These are phyloP conservation scores for Meloidogyne hapla DNA, from an alignment of 1,140 invertebrate genomes.

Conservation along the genomic window DNA sequence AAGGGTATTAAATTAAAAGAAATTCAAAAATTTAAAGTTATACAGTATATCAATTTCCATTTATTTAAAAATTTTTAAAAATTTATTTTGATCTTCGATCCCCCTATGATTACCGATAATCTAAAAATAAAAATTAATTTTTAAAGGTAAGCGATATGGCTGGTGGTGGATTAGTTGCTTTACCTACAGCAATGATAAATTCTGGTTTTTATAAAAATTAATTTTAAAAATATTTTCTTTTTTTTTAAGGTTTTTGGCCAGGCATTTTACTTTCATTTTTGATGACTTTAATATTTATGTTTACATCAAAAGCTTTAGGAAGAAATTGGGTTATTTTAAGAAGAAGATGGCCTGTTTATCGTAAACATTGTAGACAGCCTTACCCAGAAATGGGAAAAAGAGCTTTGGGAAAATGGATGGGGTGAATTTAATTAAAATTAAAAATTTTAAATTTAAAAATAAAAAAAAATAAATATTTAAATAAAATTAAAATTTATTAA, in stretches of 20 bases:
- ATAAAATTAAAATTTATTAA: too few relatives aligned
- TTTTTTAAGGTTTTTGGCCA: slow-evolving; percentile 49
- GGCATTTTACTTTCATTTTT: slow-evolving; percentile 49
- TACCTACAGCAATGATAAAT: slow-evolving; percentile 60
- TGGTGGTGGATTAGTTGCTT: slow-evolving; percentile 58
- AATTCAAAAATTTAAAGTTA: too few relatives aligned
- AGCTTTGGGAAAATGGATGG: slow-evolving; percentile 70
- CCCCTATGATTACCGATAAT: too few relatives aligned
- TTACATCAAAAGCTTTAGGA: slow-evolving; percentile 66
- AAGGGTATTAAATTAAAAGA: too few relatives aligned
- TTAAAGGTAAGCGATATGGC: slow-evolving; percentile 59
- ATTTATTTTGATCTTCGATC: too few relatives aligned
- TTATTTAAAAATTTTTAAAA: too few relatives aligned
- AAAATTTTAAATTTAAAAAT: slow-evolving; percentile 1
- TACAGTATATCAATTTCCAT: too few relatives aligned
- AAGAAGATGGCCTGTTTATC: slow-evolving; percentile 71
- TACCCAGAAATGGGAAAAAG: slow-evolving; percentile 73
- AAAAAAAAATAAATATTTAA: too few relatives aligned
- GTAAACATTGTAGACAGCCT: slow-evolving; percentile 68
- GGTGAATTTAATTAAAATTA: slow-evolving; percentile 64
- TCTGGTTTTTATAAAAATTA: slow-evolving; percentile 31
- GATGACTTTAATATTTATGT: slow-evolving; percentile 49
- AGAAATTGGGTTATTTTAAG: slow-evolving; percentile 74
- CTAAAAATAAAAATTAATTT: not conserved
- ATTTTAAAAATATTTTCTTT: not conserved